phyloP scores from a whole-genome alignment of 2,888 invertebrate genomes.

The Eupithecia insigniata region DNA sequence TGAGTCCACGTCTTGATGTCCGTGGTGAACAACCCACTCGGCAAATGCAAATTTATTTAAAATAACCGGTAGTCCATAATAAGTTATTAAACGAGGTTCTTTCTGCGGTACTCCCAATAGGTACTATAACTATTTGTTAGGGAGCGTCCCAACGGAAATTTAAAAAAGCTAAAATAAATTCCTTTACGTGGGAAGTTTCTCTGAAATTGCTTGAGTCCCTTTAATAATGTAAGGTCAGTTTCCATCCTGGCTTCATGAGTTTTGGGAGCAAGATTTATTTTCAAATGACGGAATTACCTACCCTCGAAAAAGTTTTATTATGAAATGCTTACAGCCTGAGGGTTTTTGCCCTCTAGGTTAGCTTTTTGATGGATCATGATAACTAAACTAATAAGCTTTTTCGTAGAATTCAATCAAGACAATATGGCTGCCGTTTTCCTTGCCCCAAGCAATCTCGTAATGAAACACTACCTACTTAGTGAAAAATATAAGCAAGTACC shows the following conservation, averaged over 20 bases:
- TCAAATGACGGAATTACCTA: slow-evolving; percentile 24
- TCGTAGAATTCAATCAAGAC: slow-evolving; percentile 2
- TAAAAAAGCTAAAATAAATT: slow-evolving; percentile 36
- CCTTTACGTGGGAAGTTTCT: slow-evolving; percentile 24
- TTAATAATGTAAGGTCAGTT: slow-evolving; percentile 38
- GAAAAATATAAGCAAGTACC: not conserved
- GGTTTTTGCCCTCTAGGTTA: slow-evolving; percentile 6
- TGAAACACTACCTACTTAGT: not conserved
- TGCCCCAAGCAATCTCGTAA: not conserved
- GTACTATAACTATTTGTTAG: slow-evolving; percentile 12
- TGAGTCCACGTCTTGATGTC: not conserved
- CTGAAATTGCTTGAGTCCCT: slow-evolving; percentile 34
- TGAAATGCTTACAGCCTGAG: not conserved
- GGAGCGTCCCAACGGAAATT: slow-evolving; percentile 28
- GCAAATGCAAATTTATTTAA: not conserved
- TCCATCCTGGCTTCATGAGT: slow-evolving; percentile 31
- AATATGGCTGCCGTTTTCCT: not conserved
- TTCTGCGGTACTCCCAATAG: slow-evolving; percentile 9
- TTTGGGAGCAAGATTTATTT: slow-evolving; percentile 33
- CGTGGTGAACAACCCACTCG: not conserved
- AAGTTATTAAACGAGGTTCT: slow-evolving; percentile 12
- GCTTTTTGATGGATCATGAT: slow-evolving; percentile 12
- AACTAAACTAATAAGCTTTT: slow-evolving; percentile 9
- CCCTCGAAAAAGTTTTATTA: slow-evolving; percentile 25
- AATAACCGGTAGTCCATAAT: not conserved